Conservation (phyloP, 2,888 invertebrate species). For the Adela reaumurella region DNA sequence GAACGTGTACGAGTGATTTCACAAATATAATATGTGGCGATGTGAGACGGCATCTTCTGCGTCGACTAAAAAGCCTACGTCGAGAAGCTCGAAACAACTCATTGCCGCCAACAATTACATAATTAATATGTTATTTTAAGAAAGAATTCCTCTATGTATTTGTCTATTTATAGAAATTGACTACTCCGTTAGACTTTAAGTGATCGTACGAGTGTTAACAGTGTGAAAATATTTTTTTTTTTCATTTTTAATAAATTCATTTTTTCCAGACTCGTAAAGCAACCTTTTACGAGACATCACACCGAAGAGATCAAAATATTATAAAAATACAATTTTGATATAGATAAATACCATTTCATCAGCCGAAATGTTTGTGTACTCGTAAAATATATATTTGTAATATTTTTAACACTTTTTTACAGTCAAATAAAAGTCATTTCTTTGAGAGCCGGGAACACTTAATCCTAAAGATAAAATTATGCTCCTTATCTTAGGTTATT, state of each 20-base stretch:
- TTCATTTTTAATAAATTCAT: constrained; percentile 44
- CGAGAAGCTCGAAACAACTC: not conserved
- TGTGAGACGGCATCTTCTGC: not conserved
- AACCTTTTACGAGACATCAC: constrained; percentile 36
- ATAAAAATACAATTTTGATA: constrained; percentile 54
- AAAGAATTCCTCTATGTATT: not conserved
- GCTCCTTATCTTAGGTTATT: constrained; percentile 35
- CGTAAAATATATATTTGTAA: constrained; percentile 1
- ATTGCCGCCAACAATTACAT: not conserved
- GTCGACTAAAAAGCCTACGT: not conserved
- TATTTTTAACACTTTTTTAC: constrained; percentile 32
- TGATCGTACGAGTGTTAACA: constrained; percentile 29
- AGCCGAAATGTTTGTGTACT: not conserved
- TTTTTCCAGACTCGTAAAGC: constrained; percentile 55
- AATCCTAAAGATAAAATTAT: constrained; percentile 18
- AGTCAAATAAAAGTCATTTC: constrained; percentile 49
- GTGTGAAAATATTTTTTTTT: constrained; percentile 52
- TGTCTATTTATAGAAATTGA: constrained; percentile 26
- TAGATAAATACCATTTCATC: constrained; percentile 19
- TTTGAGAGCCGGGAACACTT: constrained; percentile 56
- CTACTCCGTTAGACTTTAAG: constrained; percentile 18
- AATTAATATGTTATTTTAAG: not conserved
- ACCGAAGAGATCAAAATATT: constrained; percentile 47
- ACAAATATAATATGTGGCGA: not conserved
- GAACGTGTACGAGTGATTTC: not conserved